Base-by-base conservation (phyloP, 92 coral and sea anemone genomes). In the Umimayanthus chanpuru region DNA sequence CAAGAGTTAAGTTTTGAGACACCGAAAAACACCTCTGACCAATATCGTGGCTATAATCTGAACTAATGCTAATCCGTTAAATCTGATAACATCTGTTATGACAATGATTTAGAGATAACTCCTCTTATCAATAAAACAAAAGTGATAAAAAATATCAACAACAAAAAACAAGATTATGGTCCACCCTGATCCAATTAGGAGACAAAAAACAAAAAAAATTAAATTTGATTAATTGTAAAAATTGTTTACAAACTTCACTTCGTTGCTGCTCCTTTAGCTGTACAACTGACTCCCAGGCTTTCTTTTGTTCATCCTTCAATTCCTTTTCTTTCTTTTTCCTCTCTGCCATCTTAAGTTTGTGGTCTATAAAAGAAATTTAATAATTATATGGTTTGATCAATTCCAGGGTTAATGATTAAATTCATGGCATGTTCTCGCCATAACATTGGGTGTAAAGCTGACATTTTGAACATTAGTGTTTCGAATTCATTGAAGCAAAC, bases 201-300 rank as follows among this genome's bases (percentile, higher is more conserved):
- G 50, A 32, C 36, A 32, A 32, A 32, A 32, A 32, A 53, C 47
- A 2, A 41, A 68, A 40, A 2, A 12, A 26, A 18, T 38, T 26
- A 5, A 10, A 3, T 18, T 83, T 23, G 9, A 49, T 2, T 9
- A 85, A 20, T 44, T 78, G 38, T 38, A 29, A 4, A 15, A 44
- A 5, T 39, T n/a, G 21, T n/a, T n/a, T 80, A 26, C 39, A 71
- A 82, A 97, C 99, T 97, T 97, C 99, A 30, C 90, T 93, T 55
- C 99, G 90, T 67, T 94, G 98, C 56, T 93, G 90, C 87, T 97
- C 96, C 73, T 88, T 95, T 10, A 97, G 89, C 85, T 93, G 93
- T 38, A 90, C 88, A 81, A 90, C 41, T 61, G 93, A 84, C 75
- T 91, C 94, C 53, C 72, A 61, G 76, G 90, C 84, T 79, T 88